These are phyloP conservation scores for Pygoscelis adeliae DNA, from an alignment of 2,113 vertebrate genomes.

Conservation along the genomic window DNA sequence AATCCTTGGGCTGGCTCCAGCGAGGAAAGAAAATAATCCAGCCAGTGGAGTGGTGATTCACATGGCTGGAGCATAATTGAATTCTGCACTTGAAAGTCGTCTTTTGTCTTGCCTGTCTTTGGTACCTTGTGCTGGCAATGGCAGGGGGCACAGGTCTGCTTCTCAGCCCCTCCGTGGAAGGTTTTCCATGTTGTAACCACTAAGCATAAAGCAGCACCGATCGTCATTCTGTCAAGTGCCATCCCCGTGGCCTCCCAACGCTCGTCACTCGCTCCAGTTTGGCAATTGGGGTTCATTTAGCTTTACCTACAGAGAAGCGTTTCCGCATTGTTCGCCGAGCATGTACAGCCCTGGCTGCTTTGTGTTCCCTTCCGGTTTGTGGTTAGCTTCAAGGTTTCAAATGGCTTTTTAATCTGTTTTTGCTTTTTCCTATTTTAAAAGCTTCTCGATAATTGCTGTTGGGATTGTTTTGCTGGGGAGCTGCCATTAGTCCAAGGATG, in stretches of 20 bases:
- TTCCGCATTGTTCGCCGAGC: not conserved
- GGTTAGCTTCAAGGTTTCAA: constrained; percentile 51
- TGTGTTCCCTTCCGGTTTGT: not conserved
- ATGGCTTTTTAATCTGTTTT: constrained; percentile 42
- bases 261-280: not conserved
- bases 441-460: not conserved
- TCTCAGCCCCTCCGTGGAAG: not conserved
- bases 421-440: not conserved
- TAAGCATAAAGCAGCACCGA: not conserved
- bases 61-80: not conserved
- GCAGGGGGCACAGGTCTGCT: not conserved
- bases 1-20: not conserved
- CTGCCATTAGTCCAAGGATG: not conserved
- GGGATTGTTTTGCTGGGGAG: constrained; percentile 26
- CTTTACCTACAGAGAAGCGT: not conserved
- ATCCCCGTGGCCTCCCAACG: not conserved
- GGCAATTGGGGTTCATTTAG: not conserved
- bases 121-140: not conserved
- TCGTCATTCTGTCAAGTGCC: not conserved
- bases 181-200: not conserved
- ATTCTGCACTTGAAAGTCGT: not conserved
- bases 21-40: not conserved
- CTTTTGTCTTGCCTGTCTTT: not conserved
- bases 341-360: not conserved
- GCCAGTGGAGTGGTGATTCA: not conserved